These are phyloP conservation scores for Colletes collaris DNA, from an alignment of 2,888 invertebrate genomes.

Conservation along the genomic window DNA sequence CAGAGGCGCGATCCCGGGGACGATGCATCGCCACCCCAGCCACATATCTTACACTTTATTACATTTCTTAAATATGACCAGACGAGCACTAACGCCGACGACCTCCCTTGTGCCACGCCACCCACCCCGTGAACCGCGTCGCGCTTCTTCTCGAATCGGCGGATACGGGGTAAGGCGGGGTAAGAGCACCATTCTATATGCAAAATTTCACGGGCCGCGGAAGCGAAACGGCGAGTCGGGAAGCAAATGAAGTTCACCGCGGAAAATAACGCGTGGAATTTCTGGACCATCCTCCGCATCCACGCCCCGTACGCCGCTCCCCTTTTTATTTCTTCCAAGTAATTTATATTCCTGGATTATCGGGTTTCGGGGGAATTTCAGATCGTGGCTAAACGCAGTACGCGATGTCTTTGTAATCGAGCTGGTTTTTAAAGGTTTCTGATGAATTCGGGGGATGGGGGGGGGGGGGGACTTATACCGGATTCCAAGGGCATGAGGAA, in stretches of 20 bases:
- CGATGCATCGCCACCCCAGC: conserved; percentile 65
- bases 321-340: conserved; percentile 55
- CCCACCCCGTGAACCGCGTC: conserved; percentile 9
- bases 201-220: conserved; percentile 78
- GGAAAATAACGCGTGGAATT: conserved; percentile 67
- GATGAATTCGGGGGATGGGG: conserved; percentile 41
- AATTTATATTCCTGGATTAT: conserved; percentile 61
- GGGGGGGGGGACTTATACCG: conserved; percentile 16
- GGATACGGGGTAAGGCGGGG: conserved; percentile 22
- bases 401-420: conserved; percentile 45
- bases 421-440: conserved; percentile 24
- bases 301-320: neutral
- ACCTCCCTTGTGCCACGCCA: neutral
- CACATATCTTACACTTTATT: conserved; percentile 78
- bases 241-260: conserved; percentile 65
- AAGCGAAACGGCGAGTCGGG: conserved; percentile 72
- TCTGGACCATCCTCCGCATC: conserved; percentile 23
- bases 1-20: conserved; percentile 14
- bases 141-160: conserved; percentile 27
- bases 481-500: neutral
- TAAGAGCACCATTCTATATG: conserved; percentile 73
- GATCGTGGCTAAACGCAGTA: neutral
- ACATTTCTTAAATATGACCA: conserved; percentile 77
- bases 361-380: conserved; percentile 51
- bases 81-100: conserved; percentile 59